Conservation (phyloP, 2,113 vertebrate species). For the Campylomormyrus tamandua region DNA sequence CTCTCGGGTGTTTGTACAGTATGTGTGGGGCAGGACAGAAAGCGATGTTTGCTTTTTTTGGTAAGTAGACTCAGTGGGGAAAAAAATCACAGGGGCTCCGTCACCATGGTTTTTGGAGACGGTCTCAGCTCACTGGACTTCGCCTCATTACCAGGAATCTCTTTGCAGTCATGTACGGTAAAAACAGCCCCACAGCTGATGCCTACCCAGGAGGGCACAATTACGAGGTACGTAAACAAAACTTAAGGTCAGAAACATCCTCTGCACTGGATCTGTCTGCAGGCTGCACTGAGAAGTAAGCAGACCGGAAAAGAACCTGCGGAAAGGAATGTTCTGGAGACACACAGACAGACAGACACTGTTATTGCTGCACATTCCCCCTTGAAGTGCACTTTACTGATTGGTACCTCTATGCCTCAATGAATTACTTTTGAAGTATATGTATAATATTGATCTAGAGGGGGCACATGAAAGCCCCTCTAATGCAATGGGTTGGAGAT, state of each 20-base stretch:
- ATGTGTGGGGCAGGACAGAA: not conserved
- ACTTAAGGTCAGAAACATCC: not conserved
- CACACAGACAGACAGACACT: not conserved
- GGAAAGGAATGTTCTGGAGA: not conserved
- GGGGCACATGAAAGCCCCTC: conserved; percentile 11
- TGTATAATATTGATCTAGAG: conserved; percentile 43
- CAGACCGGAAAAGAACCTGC: not conserved
- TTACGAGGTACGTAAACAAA: not conserved
- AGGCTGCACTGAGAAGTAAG: not conserved
- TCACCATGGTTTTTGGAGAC: not conserved
- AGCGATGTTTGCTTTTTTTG: not conserved
- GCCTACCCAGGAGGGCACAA: not conserved
- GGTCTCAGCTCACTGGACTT: not conserved
- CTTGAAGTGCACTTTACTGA: conserved; percentile 49
- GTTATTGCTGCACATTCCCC: conserved; percentile 6
- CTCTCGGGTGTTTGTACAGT: not conserved
- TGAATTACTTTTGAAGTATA: conserved; percentile 33
- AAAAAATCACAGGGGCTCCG: not conserved
- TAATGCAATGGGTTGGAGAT: conserved; percentile 31
- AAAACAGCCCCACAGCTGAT: not conserved
- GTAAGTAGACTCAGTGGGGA: not conserved
- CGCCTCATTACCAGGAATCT: not conserved
- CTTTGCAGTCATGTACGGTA: not conserved
- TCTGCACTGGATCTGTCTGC: not conserved
- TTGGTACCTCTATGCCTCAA: conserved; percentile 34